phyloP scores from a whole-genome alignment of 2,113 vertebrate genomes.

The Oenanthe melanoleuca region DNA sequence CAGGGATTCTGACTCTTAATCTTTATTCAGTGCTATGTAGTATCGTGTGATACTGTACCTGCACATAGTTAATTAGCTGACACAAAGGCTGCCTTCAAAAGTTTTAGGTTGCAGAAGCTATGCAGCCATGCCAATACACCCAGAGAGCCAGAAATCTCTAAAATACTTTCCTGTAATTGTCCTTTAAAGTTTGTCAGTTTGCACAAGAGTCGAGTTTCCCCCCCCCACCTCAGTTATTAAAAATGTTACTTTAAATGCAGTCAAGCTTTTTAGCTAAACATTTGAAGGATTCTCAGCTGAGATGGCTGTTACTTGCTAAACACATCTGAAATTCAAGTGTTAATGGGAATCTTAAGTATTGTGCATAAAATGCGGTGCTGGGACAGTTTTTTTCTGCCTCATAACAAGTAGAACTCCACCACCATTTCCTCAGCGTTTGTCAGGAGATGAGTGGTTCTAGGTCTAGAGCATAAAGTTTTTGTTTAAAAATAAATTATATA shows the following conservation, averaged over 20 bases:
- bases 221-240: background rate
- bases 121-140: background rate
- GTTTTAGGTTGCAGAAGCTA: background rate
- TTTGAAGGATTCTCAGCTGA: background rate
- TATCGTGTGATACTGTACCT: background rate
- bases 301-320: background rate
- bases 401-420: background rate
- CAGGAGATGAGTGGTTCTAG: background rate
- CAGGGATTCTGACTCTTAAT: background rate
- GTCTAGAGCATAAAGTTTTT: background rate
- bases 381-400: background rate
- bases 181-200: background rate
- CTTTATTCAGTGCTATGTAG: background rate
- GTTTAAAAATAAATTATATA: background rate
- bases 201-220: background rate
- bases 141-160: background rate
- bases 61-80: conserved; percentile 1
- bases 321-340: background rate
- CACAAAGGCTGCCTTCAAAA: conserved; percentile 14
- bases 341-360: background rate
- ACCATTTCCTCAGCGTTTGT: background rate
- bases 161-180: background rate
- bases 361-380: fast-evolving
- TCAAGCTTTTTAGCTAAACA: background rate
- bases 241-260: background rate